Percentiles rank a stretch among this genome's conserved stretches.
These are phyloP conservation scores for Brachionichthys hirsutus DNA, from an alignment of 2,113 vertebrate species.

Conservation along the genomic window DNA sequence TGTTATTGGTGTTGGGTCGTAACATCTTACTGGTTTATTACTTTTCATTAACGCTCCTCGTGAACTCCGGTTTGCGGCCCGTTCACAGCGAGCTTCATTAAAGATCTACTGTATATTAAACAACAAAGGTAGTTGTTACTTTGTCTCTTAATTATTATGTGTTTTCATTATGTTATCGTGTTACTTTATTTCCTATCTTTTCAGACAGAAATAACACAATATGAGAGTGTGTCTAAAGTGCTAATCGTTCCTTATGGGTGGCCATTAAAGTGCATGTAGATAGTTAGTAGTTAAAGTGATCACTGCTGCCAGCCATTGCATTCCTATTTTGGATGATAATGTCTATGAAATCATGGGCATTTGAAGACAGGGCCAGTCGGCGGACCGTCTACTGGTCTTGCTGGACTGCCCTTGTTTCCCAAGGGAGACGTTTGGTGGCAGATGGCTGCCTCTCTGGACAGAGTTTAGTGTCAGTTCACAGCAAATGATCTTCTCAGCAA, in stretches of 20 bases:
- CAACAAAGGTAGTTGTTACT: no score
- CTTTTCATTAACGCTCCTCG: conserved; percentile 39
- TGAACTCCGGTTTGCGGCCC: conserved; percentile 39
- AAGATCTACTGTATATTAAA: neutral
- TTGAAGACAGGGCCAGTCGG: conserved; percentile 31
- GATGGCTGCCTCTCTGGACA: conserved; percentile 48
- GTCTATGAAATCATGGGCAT: conserved; percentile 30
- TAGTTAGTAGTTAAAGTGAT: conserved; percentile 26
- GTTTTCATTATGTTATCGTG: no score
- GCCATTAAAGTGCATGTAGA: neutral
- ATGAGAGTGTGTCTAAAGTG: neutral
- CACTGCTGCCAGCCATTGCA: conserved; percentile 24
- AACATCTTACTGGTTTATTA: conserved; percentile 40
- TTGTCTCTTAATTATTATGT: neutral
- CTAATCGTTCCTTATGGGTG: neutral
- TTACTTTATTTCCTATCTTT: no score
- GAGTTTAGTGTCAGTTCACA: conserved; percentile 50
- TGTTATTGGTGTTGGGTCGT: conserved; percentile 32
- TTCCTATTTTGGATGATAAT: conserved; percentile 23
- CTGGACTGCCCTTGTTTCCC: conserved; percentile 30
- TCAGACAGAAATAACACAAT: neutral
- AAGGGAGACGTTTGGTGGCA: conserved; percentile 49
- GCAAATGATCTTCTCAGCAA: conserved; percentile 51
- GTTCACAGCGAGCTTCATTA: conserved; percentile 14
- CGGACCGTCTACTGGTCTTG: conserved; percentile 27